A percentile compares a stretch with the other conserved stretches of the same genome.
Conservation (phyloP, 1,140 invertebrate genomes). For the Epicauta chinensis region DNA sequence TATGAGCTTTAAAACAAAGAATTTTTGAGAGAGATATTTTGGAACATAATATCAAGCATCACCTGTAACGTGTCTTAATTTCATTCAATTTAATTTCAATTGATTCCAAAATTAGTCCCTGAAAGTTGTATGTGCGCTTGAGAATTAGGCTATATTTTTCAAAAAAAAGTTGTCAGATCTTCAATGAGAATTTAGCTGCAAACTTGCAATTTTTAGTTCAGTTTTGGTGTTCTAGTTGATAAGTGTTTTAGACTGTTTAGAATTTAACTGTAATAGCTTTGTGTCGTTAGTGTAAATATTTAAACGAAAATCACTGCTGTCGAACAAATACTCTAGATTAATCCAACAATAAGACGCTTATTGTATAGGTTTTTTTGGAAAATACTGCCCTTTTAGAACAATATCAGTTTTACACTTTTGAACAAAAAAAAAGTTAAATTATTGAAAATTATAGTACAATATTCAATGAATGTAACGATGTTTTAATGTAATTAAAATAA, state of each 20-base stretch:
- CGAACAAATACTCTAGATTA: slow-evolving; percentile 6
- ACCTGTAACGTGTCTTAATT: slow-evolving; percentile 29
- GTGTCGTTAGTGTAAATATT: slow-evolving; percentile 1
- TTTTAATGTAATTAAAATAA: slow-evolving; percentile 11
- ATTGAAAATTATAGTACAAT: slow-evolving; percentile 6
- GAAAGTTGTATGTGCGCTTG: slow-evolving; percentile 6
- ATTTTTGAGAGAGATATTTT: slow-evolving; percentile 5
- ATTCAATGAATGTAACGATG: slow-evolving; percentile 1
- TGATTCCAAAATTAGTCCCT: too few relatives aligned
- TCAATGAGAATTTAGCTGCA: neutral
- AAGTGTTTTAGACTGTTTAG: neutral
- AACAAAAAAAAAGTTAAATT: too few relatives aligned
- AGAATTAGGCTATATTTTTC: slow-evolving; percentile 5
- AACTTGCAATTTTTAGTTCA: slow-evolving; percentile 3
- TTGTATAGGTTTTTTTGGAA: neutral
- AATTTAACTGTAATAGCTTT: neutral
- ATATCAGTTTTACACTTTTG: slow-evolving; percentile 11
- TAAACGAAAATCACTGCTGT: slow-evolving; percentile 14
- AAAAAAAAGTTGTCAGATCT: slow-evolving; percentile 7
- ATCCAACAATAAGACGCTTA: slow-evolving; percentile 23
- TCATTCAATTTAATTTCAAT: neutral
- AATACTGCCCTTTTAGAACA: slow-evolving; percentile 27
- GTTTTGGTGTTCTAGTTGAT: slow-evolving; percentile 7
- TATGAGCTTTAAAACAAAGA: slow-evolving; percentile 24
- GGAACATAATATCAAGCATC: slow-evolving; percentile 16